phyloP scores from a whole-genome alignment of 2,888 invertebrate species.

The Cerastis rubricosa region DNA sequence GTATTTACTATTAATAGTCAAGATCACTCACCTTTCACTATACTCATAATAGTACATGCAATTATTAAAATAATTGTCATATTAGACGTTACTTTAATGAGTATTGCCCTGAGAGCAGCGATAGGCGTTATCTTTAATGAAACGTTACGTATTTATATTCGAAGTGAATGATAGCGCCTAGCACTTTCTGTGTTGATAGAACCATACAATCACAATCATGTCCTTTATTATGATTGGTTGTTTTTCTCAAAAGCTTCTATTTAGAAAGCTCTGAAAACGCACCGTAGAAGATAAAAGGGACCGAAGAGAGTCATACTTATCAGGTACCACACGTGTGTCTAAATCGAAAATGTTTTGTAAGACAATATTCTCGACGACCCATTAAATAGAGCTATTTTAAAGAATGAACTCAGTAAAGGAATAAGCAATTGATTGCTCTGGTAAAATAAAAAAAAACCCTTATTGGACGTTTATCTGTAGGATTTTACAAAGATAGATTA shows the following conservation, averaged over 20 bases:
- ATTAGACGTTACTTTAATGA: conserved; percentile 23
- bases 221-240: background rate
- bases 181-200: background rate
- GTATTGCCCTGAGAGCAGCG: conserved; percentile 17
- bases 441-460: too few species aligned
- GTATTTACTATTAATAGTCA: conserved; percentile 22
- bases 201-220: background rate
- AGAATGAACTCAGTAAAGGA: too few species aligned
- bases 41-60: background rate
- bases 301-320: background rate
- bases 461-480: too few species aligned
- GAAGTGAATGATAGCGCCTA: background rate
- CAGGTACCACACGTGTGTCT: too few species aligned
- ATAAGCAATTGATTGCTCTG: too few species aligned
- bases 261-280: background rate
- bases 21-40: conserved; percentile 7
- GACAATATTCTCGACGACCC: too few species aligned
- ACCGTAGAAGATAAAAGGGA: background rate
- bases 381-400: too few species aligned
- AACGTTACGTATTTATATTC: background rate
- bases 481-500: too few species aligned
- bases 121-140: conserved; percentile 45
- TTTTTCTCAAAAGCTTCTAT: background rate
- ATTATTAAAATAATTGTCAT: conserved; percentile 8
- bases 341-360: too few species aligned